phyloP scores from a whole-genome alignment of 2,113 vertebrate species.

The Bubo blakistoni region DNA sequence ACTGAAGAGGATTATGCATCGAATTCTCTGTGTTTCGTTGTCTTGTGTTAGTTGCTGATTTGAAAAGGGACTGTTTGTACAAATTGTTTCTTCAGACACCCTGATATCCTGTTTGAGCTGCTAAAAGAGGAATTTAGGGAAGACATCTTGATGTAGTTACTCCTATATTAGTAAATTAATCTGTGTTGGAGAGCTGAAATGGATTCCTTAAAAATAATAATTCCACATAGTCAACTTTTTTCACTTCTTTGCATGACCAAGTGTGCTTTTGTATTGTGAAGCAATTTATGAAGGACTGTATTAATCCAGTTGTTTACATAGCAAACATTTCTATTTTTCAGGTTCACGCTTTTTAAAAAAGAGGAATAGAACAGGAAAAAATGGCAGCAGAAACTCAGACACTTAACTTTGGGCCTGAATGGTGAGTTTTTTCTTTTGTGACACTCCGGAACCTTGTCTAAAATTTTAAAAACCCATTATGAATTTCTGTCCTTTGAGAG shows the following conservation, averaged over 20 bases:
- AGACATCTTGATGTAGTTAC: background rate
- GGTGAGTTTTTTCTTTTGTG: constrained; percentile 76
- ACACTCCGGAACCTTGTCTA: background rate
- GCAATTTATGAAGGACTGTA: background rate
- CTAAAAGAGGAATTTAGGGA: background rate
- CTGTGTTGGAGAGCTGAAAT: background rate
- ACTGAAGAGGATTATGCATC: constrained; percentile 11
- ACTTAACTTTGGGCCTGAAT: constrained; percentile 99
- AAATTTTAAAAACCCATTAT: background rate
- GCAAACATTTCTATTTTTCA: constrained; percentile 61
- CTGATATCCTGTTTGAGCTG: background rate
- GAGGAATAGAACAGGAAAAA: constrained; percentile 75
- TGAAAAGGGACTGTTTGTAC: background rate
- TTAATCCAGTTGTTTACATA: background rate
- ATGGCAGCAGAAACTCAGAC: constrained; percentile 98
- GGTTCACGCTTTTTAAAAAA: constrained; percentile 74
- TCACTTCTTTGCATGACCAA: background rate
- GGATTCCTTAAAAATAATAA: background rate
- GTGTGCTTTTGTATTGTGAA: background rate
- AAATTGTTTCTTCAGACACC: background rate
- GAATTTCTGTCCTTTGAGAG: background rate
- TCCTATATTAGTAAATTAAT: background rate
- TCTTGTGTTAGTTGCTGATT: background rate
- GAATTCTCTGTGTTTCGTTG: background rate
- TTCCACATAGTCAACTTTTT: background rate